Conservation (phyloP, 2,888 invertebrate genomes). For the Saturnia japonica region DNA sequence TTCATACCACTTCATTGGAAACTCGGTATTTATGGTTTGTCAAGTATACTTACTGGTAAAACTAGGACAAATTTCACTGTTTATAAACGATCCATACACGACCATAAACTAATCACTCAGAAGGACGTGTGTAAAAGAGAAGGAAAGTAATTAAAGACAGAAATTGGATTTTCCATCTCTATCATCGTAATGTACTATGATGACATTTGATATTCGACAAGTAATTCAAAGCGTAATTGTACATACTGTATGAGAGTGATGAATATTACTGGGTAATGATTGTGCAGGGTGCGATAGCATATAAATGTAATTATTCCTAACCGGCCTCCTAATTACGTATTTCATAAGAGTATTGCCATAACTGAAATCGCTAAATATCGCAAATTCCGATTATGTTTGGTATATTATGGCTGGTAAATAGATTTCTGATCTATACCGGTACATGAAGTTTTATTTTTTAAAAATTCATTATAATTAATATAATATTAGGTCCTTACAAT, state of each 20-base stretch:
- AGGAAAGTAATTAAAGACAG: not conserved
- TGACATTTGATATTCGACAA: not conserved
- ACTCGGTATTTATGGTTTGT: not conserved
- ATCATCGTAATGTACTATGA: not conserved
- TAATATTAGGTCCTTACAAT: too few species aligned
- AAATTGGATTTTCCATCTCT: conserved; percentile 8
- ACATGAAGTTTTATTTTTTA: too few species aligned
- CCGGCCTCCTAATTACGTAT: too few species aligned
- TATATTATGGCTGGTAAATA: too few species aligned
- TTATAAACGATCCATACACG: not conserved
- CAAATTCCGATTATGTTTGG: too few species aligned
- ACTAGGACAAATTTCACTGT: not conserved
- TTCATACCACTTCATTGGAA: conserved; percentile 7
- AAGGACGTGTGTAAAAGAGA: not conserved
- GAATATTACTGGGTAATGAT: too few species aligned
- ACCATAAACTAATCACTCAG: not conserved
- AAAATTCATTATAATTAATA: too few species aligned
- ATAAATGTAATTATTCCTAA: too few species aligned
- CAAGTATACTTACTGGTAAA: not conserved
- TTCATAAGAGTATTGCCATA: too few species aligned
- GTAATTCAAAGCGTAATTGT: not conserved
- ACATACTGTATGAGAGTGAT: not conserved
- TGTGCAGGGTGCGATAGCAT: too few species aligned
- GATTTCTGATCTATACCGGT: too few species aligned
- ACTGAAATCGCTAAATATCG: too few species aligned